A percentile compares a stretch with the other conserved stretches of the same genome.
Conservation (phyloP, 1,140 invertebrate species). For the Caenorhabditis brenneri region DNA sequence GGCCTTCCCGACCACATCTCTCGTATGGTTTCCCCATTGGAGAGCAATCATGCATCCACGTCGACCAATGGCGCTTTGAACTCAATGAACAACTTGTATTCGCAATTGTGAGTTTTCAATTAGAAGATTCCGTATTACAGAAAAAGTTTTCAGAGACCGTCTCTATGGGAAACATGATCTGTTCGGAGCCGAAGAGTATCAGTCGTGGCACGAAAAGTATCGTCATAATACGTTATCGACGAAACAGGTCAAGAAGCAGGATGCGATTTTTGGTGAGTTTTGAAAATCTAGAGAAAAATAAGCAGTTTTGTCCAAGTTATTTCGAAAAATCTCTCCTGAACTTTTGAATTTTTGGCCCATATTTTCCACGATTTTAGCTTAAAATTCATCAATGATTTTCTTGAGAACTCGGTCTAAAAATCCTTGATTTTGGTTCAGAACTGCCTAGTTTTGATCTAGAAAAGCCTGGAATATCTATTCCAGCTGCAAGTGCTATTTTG, state of each 20-base stretch:
- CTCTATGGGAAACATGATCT: constrained; percentile 16
- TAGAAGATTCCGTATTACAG: neutral
- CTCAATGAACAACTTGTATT: neutral
- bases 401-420: no score
- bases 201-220: constrained; percentile 52
- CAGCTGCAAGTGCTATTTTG: no score
- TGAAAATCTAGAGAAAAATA: no score
- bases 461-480: no score
- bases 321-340: no score
- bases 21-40: constrained; percentile 4
- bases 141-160: constrained; percentile 27
- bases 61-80: neutral
- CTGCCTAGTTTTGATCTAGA: no score
- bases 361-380: no score
- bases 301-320: no score
- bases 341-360: no score
- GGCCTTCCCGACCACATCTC: constrained; percentile 23
- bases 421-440: no score
- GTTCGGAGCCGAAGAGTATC: neutral
- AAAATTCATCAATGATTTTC: no score
- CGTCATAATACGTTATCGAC: constrained; percentile 1
- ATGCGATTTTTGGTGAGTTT: constrained; percentile 49
- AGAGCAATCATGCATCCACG: neutral
- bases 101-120: neutral
- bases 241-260: constrained; percentile 52